These are phyloP conservation scores for Biston stratarius DNA, from an alignment of 2,888 invertebrate genomes.

Conservation along the genomic window DNA sequence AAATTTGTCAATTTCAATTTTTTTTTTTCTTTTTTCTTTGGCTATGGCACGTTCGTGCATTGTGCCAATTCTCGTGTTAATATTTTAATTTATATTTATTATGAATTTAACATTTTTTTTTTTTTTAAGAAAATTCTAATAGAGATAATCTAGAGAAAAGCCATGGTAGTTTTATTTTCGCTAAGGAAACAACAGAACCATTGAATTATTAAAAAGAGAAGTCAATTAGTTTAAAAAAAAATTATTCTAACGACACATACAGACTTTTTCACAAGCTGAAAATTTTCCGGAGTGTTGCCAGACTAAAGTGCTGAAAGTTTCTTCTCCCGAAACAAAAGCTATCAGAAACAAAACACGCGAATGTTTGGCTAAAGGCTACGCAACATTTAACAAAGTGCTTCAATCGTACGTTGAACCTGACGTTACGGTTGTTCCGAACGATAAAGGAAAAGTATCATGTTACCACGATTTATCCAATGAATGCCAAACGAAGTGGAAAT, in stretches of 20 bases:
- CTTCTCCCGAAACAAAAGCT: constrained; percentile 25
- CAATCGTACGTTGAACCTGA: constrained; percentile 29
- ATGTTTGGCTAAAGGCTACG: constrained; percentile 22
- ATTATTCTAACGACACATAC: neutral
- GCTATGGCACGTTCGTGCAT: too few relatives aligned
- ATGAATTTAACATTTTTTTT: too few relatives aligned
- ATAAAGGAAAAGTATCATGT: constrained; percentile 25
- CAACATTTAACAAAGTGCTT: constrained; percentile 28
- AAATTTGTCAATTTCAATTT: too few relatives aligned
- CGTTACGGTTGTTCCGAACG: constrained; percentile 21
- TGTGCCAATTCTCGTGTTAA: too few relatives aligned
- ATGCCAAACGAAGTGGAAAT: constrained; percentile 28
- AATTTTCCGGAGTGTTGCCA: constrained; percentile 10
- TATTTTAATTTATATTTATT: too few relatives aligned
- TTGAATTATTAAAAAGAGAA: too few relatives aligned
- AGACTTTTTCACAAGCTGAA: neutral
- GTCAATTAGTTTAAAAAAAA: neutral
- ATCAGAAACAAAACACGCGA: constrained; percentile 19
- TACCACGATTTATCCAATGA: constrained; percentile 28
- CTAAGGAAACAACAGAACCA: too few relatives aligned
- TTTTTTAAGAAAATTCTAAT: too few relatives aligned
- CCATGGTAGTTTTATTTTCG: too few relatives aligned
- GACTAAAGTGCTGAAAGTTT: constrained; percentile 23
- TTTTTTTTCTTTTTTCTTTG: too few relatives aligned
- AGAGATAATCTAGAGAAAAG: too few relatives aligned